Evolutionary conservation across 2,113 vertebrate species (phyloP).

Genomic region (Madoqua kirkii): DNA sequence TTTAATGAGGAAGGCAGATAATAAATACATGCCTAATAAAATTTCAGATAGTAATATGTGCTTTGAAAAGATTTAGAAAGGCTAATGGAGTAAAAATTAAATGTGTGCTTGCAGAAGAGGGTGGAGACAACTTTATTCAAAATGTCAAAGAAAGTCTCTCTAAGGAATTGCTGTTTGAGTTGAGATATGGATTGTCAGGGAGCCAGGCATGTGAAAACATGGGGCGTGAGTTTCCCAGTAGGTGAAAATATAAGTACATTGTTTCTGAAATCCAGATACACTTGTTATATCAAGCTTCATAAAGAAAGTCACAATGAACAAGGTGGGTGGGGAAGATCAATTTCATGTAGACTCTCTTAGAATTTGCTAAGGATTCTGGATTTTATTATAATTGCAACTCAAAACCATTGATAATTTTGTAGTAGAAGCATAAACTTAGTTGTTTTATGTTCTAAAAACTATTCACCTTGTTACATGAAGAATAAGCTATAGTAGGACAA

Average conservation of each 20-base stretch:
- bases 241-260: neutral
- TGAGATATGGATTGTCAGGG: neutral
- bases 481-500: neutral
- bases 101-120: neutral
- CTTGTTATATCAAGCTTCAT: neutral
- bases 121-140: neutral
- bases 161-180: constrained; percentile 1
- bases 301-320: neutral
- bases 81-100: constrained; percentile 9
- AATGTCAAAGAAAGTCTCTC: constrained; percentile 18
- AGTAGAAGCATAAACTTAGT: neutral
- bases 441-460: neutral
- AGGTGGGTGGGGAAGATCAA: neutral
- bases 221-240: neutral
- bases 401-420: neutral
- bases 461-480: neutral
- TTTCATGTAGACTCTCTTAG: neutral
- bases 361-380: neutral
- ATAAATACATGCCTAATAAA: neutral
- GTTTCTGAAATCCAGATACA: neutral
- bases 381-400: neutral
- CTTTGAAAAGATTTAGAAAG: constrained; percentile 32
- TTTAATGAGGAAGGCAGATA: neutral
- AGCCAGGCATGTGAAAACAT: neutral
- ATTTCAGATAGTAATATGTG: neutral